Evolutionary conservation across 1,140 invertebrate species (phyloP), one percentile per base, ranked within the genome.

Genomic region (Drosophila punjabiensis): DNA sequence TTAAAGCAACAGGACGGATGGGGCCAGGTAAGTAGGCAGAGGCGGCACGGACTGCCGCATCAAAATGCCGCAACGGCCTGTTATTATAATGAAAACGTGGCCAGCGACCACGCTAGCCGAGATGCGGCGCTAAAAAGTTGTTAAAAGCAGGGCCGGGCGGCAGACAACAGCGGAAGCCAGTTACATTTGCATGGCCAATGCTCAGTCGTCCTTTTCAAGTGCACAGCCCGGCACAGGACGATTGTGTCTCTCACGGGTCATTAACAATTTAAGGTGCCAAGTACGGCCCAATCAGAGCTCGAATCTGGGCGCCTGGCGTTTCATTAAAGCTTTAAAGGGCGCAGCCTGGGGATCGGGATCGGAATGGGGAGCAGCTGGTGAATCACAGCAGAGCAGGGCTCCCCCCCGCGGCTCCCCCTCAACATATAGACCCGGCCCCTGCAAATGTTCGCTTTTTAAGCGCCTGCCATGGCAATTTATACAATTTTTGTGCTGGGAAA

Each of bases 51-150:
- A 65, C 59, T 86, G 70, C 67, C 79, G 86, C 86, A 88, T 85
- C 78, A 85, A 79, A 88, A 90, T 88, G 79, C 85, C 86, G 85
- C 86, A 88, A 85, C 69, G 79, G 78, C 39, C 79, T 85, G 78
- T 81, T 88, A 90, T 85, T 88, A 90, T 90, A 88, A 90, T 85
- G 67, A 88, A 85, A 88, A 81, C 73, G 79, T 60, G 76, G 81
- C 78, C 62, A 66, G 64, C 48, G 50, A 39, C 70, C 61, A 61
- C 60, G 64, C 48, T 55, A 56, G 71, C 50, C 43, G 43, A 66
- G 43, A 39, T 28, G 45, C 60, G 41, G 52, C 35, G 18, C 33
- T 73, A 13, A 30, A 30, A 41, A 74, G 53, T 74, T 62, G 24
- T 9, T 20, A 37, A 53, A 53, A 39, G 62, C 20, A 20, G 52